phyloP scores from a whole-genome alignment of 2,797 vertebrate genomes.

The Mycteria americana region DNA sequence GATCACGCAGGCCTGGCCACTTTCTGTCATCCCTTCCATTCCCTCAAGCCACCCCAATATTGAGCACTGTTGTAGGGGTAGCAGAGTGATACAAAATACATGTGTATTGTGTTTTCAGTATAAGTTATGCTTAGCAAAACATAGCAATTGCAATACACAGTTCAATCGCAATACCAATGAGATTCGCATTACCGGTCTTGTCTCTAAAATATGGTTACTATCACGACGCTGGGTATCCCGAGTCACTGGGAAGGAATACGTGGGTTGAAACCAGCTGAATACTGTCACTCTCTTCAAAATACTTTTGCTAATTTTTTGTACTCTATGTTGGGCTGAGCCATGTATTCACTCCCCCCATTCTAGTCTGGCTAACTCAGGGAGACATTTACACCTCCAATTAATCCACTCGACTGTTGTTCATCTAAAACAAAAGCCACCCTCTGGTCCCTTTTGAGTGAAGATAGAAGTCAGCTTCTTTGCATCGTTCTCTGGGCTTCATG shows the following conservation, averaged over 20 bases:
- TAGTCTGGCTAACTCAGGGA: not conserved
- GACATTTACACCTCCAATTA: not conserved
- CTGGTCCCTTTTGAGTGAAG: not conserved
- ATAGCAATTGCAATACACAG: not conserved
- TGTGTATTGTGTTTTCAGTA: too few relatives aligned
- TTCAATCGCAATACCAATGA: not conserved
- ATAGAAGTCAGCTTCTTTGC: not conserved
- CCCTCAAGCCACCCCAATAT: not conserved
- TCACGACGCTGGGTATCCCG: fast-evolving
- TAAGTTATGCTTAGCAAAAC: not conserved
- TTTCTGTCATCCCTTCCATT: not conserved
- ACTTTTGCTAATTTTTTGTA: not conserved
- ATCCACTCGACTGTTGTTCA: not conserved
- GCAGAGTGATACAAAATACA: not conserved
- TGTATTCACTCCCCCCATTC: fast-evolving
- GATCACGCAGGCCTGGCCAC: fast-evolving
- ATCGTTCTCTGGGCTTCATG: not conserved
- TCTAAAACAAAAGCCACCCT: not conserved
- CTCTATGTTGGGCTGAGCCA: fast-evolving
- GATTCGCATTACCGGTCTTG: not conserved
- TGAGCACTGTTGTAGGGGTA: not conserved
- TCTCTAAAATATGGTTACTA: not conserved
- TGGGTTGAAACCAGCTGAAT: not conserved
- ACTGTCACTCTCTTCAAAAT: not conserved
- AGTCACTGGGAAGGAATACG: fast-evolving